These are phyloP conservation scores for Furcifer pardalis DNA, from an alignment of 2,797 vertebrate genomes.

Conservation along the genomic window DNA sequence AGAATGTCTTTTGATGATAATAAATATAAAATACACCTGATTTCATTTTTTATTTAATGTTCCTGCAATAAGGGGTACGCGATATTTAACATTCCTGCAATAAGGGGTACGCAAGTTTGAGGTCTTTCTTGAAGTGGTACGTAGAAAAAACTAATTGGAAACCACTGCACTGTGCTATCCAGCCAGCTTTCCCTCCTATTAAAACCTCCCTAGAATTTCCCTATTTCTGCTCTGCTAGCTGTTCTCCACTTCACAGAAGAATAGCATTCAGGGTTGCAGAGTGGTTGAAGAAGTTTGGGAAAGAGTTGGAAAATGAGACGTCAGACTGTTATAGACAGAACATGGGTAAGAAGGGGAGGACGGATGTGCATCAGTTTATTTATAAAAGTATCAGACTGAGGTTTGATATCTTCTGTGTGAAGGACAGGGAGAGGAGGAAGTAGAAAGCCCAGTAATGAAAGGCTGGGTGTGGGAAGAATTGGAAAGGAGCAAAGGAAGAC, in stretches of 20 bases:
- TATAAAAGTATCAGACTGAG: background rate
- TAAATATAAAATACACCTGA: no score
- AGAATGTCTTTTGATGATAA: no score
- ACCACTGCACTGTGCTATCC: no score
- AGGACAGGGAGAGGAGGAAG: no score
- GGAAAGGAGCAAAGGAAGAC: background rate
- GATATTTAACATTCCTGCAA: no score
- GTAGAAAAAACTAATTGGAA: no score
- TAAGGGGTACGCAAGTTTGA: no score
- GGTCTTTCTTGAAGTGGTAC: no score
- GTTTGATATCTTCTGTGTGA: background rate
- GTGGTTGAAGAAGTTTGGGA: background rate
- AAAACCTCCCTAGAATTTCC: no score
- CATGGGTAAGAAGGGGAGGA: no score
- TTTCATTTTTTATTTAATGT: no score
- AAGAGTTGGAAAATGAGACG: background rate
- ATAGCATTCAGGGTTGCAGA: background rate
- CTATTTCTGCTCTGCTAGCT: background rate
- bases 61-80: no score
- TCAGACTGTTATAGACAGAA: background rate
- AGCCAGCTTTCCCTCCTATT: background rate
- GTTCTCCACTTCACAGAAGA: background rate
- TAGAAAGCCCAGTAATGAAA: background rate
- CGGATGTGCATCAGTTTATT: background rate
- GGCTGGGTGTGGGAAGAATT: background rate